Percentiles rank a stretch among this genome's conserved stretches.
phyloP scores from a whole-genome alignment of 2,888 invertebrate species.

The Ophion ellenae region DNA sequence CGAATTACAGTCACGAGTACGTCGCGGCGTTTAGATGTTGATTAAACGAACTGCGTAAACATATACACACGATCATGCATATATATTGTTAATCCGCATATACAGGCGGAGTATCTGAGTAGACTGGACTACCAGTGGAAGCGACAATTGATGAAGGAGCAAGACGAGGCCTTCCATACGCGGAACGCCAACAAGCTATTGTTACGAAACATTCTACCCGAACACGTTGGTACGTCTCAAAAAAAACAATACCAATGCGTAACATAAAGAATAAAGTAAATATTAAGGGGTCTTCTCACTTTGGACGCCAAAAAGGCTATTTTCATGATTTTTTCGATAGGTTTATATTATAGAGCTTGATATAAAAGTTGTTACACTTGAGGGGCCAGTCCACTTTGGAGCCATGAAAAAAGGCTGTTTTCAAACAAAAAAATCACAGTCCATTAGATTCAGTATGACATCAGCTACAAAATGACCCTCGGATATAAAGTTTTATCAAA shows the following conservation, averaged over 20 bases:
- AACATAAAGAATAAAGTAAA: neutral
- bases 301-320: too few species aligned
- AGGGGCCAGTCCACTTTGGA: too few species aligned
- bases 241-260: neutral
- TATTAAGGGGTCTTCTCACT: neutral
- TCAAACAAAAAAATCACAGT: too few species aligned
- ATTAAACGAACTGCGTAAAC: neutral
- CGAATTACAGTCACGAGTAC: too few species aligned
- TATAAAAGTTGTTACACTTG: too few species aligned
- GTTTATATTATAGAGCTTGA: too few species aligned
- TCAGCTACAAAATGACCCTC: too few species aligned
- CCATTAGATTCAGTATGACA: too few species aligned
- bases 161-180: slow-evolving; percentile 93
- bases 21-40: neutral
- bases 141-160: slow-evolving; percentile 90
- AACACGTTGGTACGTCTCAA: slow-evolving; percentile 91
- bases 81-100: neutral
- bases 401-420: too few species aligned
- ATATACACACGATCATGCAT: neutral
- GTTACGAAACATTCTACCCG: slow-evolving; percentile 95
- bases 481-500: too few species aligned
- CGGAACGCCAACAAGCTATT: slow-evolving; percentile 94
- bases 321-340: too few species aligned
- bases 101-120: slow-evolving; percentile 92
- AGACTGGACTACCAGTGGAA: slow-evolving; percentile 94